Evolutionary conservation across 1,140 invertebrate genomes (phyloP).

Genomic region (Drosophila auraria): DNA sequence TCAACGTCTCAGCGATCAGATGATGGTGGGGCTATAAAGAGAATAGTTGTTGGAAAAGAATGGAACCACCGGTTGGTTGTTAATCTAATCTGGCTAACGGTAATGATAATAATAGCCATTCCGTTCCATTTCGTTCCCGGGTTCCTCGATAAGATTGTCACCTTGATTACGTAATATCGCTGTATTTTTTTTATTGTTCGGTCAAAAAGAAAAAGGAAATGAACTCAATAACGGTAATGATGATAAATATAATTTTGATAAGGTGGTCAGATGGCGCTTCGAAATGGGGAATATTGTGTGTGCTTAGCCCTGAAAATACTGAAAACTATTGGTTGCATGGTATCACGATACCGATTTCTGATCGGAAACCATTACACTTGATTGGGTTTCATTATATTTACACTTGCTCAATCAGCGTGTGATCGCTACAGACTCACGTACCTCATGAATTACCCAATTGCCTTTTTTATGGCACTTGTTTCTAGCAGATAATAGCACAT

Average conservation of each 20-base stretch:
- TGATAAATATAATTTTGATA: conserved; percentile 51
- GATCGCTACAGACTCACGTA: conserved; percentile 8
- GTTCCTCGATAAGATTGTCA: conserved; percentile 41
- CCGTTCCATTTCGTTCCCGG: conserved; percentile 19
- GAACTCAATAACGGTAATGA: conserved; percentile 46
- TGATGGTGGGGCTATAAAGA: conserved; percentile 5
- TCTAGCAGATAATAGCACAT: conserved; percentile 1
- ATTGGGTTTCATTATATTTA: conserved; percentile 5
- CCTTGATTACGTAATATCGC: conserved; percentile 26
- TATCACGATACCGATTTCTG: conserved; percentile 4
- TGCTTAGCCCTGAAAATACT: conserved; percentile 23
- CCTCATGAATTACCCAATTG: conserved; percentile 35
- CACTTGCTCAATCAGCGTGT: background rate
- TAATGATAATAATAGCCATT: conserved; percentile 31
- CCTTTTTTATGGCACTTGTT: conserved; percentile 13
- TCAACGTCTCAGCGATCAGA: background rate
- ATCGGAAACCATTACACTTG: conserved; percentile 3
- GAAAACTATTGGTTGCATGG: conserved; percentile 14
- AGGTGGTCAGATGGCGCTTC: conserved; percentile 12
- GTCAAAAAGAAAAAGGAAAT: conserved; percentile 29
- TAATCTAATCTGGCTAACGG: conserved; percentile 50
- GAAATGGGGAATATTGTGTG: conserved; percentile 12
- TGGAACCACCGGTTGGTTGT: conserved; percentile 6
- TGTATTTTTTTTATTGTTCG: background rate
- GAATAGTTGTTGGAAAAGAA: conserved; percentile 8